phyloP scores from a whole-genome alignment of 2,888 invertebrate genomes.

The Epicampocera succincta region DNA sequence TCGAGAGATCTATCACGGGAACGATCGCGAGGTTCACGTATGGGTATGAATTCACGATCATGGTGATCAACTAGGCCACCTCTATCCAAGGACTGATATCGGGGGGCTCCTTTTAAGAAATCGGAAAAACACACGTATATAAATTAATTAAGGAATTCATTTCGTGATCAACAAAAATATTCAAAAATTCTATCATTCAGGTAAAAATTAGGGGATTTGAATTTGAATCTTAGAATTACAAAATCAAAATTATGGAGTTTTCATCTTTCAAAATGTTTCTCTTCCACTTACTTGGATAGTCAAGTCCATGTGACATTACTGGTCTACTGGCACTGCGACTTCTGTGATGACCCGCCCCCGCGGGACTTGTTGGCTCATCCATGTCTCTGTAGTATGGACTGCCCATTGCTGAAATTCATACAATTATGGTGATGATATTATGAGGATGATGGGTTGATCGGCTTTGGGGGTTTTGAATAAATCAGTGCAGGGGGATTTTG shows the following conservation, averaged over 20 bases:
- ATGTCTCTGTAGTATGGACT: constrained; percentile 89
- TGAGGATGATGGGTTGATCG: constrained; percentile 78
- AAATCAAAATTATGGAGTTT: too few species aligned
- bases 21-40: constrained; percentile 88
- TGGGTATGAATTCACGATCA: constrained; percentile 93
- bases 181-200: too few species aligned
- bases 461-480: constrained; percentile 68
- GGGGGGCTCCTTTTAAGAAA: constrained; percentile 69
- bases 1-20: constrained; percentile 87
- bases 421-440: constrained; percentile 83
- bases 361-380: constrained; percentile 93
- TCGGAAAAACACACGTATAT: constrained; percentile 13
- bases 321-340: constrained; percentile 91
- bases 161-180: too few species aligned
- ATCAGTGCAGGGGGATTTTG: constrained; percentile 75
- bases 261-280: too few species aligned
- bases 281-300: constrained; percentile 83
- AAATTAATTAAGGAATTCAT: constrained; percentile 13
- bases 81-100: constrained; percentile 88
- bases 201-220: too few species aligned
- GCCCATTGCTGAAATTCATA: constrained; percentile 82
- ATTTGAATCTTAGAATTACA: too few species aligned
- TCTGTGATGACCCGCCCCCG: constrained; percentile 91
- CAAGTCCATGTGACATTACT: constrained; percentile 84
- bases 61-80: constrained; percentile 88